A percentile compares a stretch with the other conserved stretches of the same genome.
Evolutionary conservation across 1,140 invertebrate genomes (phyloP).

Genomic region (Hesperophylax magnus): DNA sequence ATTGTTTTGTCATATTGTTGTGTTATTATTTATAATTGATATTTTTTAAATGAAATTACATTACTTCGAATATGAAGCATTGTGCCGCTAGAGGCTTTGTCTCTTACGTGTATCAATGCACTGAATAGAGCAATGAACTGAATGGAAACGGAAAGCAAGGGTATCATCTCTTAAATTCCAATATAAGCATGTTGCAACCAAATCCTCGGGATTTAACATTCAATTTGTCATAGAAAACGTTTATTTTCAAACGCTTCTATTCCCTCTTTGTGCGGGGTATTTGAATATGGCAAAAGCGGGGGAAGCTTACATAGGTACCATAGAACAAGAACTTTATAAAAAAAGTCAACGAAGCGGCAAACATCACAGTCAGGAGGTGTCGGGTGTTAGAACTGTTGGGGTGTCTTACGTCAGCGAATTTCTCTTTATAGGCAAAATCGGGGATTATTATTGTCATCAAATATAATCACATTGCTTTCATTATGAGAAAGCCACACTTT

Average conservation of each 20-base stretch:
- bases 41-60: no score
- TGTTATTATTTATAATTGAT: no score
- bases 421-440: slow-evolving; percentile 48
- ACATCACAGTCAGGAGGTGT: slow-evolving; percentile 54
- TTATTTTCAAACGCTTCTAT: slow-evolving; percentile 24
- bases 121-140: no score
- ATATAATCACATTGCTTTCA: slow-evolving; percentile 50
- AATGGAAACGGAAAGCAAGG: no score
- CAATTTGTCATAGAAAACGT: slow-evolving; percentile 43
- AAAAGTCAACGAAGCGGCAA: slow-evolving; percentile 54
- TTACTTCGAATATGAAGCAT: no score
- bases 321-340: slow-evolving; percentile 53
- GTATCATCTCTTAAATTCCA: background rate
- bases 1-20: no score
- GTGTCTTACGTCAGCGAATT: slow-evolving; percentile 52
- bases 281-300: slow-evolving; percentile 33
- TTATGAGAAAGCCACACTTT: slow-evolving; percentile 29
- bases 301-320: slow-evolving; percentile 13
- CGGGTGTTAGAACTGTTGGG: background rate
- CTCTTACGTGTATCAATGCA: no score
- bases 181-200: slow-evolving; percentile 19
- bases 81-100: no score
- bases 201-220: slow-evolving; percentile 30
- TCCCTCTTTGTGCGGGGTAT: slow-evolving; percentile 7
- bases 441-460: slow-evolving; percentile 56